Conservation (phyloP, 2,113 vertebrate genomes). For the Toxotes jaculatrix region DNA sequence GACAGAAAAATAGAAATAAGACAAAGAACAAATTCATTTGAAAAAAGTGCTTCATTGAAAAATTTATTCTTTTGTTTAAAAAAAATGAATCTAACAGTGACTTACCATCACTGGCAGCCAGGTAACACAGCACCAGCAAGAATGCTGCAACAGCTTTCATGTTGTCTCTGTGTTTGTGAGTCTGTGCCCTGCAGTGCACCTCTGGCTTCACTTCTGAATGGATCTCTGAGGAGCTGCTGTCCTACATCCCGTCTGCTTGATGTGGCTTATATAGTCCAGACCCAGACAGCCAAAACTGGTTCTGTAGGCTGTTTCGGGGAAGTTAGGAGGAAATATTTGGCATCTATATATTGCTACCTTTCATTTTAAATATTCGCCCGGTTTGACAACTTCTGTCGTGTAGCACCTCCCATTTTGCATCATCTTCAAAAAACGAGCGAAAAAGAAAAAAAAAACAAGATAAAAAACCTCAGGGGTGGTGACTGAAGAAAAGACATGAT, state of each 20-base stretch:
- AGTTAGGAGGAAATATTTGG: too few species aligned
- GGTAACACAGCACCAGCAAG: conserved; percentile 18
- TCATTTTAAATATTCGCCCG: too few species aligned
- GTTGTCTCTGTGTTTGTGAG: neutral
- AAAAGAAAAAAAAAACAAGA: neutral
- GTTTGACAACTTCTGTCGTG: too few species aligned
- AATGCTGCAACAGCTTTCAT: conserved; percentile 39
- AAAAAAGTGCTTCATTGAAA: neutral
- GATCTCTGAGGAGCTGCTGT: neutral
- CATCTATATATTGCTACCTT: too few species aligned
- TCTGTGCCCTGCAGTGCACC: neutral
- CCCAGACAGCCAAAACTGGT: neutral
- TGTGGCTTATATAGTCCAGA: neutral
- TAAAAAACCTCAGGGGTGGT: too few species aligned
- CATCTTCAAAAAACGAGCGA: too few species aligned
- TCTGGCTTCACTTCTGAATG: neutral
- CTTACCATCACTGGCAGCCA: conserved; percentile 34
- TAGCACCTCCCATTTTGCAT: too few species aligned
- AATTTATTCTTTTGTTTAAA: neutral
- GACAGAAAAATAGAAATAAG: too few species aligned
- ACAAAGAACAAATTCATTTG: too few species aligned
- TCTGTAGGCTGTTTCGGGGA: neutral
- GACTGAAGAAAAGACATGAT: too few species aligned
- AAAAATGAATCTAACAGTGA: neutral
- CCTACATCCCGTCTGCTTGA: too few species aligned